Conservation (phyloP, 2,113 vertebrate genomes). For the Rousettus leschenaultii region DNA sequence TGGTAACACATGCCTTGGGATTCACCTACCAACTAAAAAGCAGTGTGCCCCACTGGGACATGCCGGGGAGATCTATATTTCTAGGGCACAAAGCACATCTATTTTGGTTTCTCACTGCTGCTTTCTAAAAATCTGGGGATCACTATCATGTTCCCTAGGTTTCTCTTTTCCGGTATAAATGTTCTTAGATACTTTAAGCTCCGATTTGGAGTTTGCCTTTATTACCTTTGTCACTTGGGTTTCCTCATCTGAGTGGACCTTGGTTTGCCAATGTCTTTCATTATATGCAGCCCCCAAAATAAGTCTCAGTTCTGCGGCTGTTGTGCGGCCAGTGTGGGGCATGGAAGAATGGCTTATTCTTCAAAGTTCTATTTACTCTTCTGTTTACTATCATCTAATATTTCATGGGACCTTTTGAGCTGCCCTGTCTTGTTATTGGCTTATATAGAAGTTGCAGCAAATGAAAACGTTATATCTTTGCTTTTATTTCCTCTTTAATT, state of each 20-base stretch:
- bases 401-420: neutral
- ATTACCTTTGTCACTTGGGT: neutral
- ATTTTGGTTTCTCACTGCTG: neutral
- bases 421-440: neutral
- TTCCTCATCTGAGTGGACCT: neutral
- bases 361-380: neutral
- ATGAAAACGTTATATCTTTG: neutral
- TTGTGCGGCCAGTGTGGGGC: neutral
- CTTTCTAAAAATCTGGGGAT: neutral
- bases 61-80: neutral
- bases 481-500: neutral
- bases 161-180: neutral
- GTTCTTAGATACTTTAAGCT: neutral
- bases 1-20: neutral
- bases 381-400: neutral
- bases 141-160: neutral
- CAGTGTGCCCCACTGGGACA: neutral
- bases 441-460: neutral
- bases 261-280: neutral
- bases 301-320: neutral
- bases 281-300: neutral
- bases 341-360: neutral
- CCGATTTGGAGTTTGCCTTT: neutral
- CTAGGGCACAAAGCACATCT: neutral
- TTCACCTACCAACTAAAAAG: neutral